A percentile compares a stretch with the other conserved stretches of the same genome.
These are phyloP conservation scores for Tetraodon nigroviridis DNA, from an alignment of 2,113 vertebrate species.

Conservation along the genomic window DNA sequence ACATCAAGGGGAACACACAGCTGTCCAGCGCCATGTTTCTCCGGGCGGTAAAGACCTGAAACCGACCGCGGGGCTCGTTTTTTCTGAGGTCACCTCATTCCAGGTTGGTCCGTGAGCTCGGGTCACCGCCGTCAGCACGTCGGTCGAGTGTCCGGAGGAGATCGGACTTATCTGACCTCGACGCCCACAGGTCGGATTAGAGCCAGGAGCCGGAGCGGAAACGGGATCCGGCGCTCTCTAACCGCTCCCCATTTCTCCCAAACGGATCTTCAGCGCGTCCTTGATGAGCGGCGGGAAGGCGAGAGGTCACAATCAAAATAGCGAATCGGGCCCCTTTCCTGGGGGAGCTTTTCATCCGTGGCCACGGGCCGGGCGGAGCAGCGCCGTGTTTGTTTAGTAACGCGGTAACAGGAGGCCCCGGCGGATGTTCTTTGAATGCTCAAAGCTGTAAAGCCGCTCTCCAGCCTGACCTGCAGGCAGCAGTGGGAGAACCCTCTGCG, in stretches of 20 bases:
- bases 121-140: neutral
- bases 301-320: conserved; percentile 65
- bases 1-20: conserved; percentile 63
- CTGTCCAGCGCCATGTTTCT: conserved; percentile 58
- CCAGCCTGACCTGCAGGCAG: conserved; percentile 45
- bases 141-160: conserved; percentile 32
- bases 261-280: conserved; percentile 71
- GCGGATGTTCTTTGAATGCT: conserved; percentile 60
- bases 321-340: conserved; percentile 36
- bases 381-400: conserved; percentile 66
- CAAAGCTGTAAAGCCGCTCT: conserved; percentile 56
- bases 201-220: conserved; percentile 65
- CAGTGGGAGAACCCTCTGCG: conserved; percentile 12
- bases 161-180: conserved; percentile 43
- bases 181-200: conserved; percentile 72
- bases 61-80: conserved; percentile 24
- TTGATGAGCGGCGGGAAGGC: conserved; percentile 36
- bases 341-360: conserved; percentile 43
- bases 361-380: conserved; percentile 40
- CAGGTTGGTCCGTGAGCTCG: conserved; percentile 21
- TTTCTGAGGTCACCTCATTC: conserved; percentile 20
- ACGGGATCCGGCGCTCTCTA: conserved; percentile 63
- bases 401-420: conserved; percentile 39
- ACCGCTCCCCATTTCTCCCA: conserved; percentile 40
- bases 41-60: conserved; percentile 39